These are phyloP conservation scores for Himantopus leucocephalus DNA, from an alignment of 2,113 vertebrate species.

Conservation along the genomic window DNA sequence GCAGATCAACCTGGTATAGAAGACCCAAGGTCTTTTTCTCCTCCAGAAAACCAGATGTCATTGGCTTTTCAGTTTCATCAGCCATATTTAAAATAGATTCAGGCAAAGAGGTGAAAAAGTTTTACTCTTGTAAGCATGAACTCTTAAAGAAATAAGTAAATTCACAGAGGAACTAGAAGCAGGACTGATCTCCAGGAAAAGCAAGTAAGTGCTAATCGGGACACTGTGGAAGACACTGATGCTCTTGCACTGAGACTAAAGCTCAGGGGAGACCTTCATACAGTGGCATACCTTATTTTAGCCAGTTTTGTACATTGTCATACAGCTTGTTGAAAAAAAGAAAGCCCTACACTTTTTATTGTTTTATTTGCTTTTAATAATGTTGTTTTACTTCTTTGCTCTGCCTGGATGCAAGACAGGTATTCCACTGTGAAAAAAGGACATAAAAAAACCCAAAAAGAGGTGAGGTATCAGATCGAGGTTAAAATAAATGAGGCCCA, in stretches of 20 bases:
- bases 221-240: neutral
- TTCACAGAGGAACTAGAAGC: neutral
- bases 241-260: neutral
- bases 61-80: neutral
- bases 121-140: neutral
- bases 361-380: neutral
- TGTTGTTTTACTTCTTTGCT: neutral
- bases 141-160: neutral
- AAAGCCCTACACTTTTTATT: neutral
- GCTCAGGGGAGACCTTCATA: neutral
- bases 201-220: neutral
- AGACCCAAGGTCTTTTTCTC: neutral
- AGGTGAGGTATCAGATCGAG: neutral
- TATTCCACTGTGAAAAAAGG: neutral
- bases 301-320: neutral
- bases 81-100: neutral
- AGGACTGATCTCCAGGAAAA: neutral
- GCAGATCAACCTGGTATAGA: neutral
- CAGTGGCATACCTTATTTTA: neutral
- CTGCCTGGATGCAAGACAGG: neutral
- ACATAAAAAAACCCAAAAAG: neutral
- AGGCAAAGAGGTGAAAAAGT: neutral
- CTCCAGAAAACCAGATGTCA: neutral
- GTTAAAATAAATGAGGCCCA: conserved; percentile 44
- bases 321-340: neutral